phyloP scores from a whole-genome alignment of 2,888 invertebrate species.

The Agrotis segetum region DNA sequence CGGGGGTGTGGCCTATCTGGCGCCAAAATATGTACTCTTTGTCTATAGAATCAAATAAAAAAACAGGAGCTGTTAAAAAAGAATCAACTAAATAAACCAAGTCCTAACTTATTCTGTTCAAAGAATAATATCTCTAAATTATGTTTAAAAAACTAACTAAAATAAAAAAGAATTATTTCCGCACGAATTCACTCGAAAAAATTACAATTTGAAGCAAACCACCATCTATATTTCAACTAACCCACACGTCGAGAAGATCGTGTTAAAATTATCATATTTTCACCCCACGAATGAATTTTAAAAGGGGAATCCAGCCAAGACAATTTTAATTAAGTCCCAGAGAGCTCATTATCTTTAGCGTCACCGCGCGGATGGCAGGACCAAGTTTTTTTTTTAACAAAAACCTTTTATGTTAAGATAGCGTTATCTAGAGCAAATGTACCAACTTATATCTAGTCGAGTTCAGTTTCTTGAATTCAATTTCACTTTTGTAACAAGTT shows the following conservation, averaged over 20 bases:
- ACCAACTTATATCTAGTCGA: conserved; percentile 56
- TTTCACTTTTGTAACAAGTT: conserved; percentile 63
- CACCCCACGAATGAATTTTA: conserved; percentile 63
- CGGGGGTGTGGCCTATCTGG: too few species aligned
- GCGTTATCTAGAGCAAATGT: conserved; percentile 65
- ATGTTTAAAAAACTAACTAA: not conserved
- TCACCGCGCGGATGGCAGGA: conserved; percentile 56
- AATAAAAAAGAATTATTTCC: conserved; percentile 2
- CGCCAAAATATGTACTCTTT: not conserved
- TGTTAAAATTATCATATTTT: conserved; percentile 66
- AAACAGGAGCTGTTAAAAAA: not conserved
- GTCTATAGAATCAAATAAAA: not conserved
- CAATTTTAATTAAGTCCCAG: conserved; percentile 73
- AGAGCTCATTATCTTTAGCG: conserved; percentile 70
- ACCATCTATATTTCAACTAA: conserved; percentile 44
- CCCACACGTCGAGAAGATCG: conserved; percentile 51
- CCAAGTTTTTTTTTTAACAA: conserved; percentile 61
- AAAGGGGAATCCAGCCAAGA: conserved; percentile 65
- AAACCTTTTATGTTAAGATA: conserved; percentile 63
- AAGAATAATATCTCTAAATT: not conserved
- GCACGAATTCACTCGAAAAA: conserved; percentile 6
- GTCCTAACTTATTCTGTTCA: not conserved
- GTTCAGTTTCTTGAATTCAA: conserved; percentile 62
- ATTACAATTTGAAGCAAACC: conserved; percentile 26
- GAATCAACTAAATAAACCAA: not conserved